Evolutionary conservation across 2,888 invertebrate species (phyloP).

Genomic region (Drosophila fungiperda): DNA sequence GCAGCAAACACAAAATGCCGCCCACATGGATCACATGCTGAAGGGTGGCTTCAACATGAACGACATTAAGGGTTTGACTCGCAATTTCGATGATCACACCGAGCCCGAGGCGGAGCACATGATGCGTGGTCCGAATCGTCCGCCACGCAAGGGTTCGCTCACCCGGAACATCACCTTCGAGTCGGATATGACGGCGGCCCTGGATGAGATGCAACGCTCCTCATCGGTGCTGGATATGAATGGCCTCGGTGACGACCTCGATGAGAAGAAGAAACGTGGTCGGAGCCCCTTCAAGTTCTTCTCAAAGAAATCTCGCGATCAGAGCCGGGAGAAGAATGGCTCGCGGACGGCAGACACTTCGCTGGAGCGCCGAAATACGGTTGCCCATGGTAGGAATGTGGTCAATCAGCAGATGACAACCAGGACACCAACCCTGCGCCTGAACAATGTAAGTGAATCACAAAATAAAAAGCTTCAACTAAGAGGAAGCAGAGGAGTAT

Average conservation of each 20-base stretch:
- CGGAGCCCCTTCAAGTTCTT: slow-evolving; percentile 97
- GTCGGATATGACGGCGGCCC: slow-evolving; percentile 80
- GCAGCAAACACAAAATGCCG: slow-evolving; percentile 82
- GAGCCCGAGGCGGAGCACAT: slow-evolving; percentile 89
- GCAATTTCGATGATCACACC: slow-evolving; percentile 93
- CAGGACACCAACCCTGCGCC: slow-evolving; percentile 85
- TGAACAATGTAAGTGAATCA: slow-evolving; percentile 82
- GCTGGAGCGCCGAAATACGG: slow-evolving; percentile 84
- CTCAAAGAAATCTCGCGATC: slow-evolving; percentile 90
- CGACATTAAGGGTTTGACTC: slow-evolving; percentile 95
- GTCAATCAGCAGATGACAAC: slow-evolving; percentile 85
- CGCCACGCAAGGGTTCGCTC: slow-evolving; percentile 91
- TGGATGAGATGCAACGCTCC: slow-evolving; percentile 88
- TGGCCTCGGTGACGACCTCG: slow-evolving; percentile 88
- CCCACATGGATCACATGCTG: slow-evolving; percentile 95
- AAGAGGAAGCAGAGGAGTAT: too few relatives aligned
- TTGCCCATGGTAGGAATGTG: slow-evolving; percentile 86
- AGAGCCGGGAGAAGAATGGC: slow-evolving; percentile 88
- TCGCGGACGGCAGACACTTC: slow-evolving; percentile 77
- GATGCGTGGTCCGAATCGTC: slow-evolving; percentile 88
- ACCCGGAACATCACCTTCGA: slow-evolving; percentile 86
- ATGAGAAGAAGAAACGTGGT: slow-evolving; percentile 91
- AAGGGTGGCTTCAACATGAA: slow-evolving; percentile 95
- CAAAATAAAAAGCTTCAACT: neutral
- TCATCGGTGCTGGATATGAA: slow-evolving; percentile 91